A percentile compares a stretch with the other conserved stretches of the same genome.
Evolutionary conservation across 2,888 invertebrate species (phyloP).

Genomic region (Polydesmus complanatus): DNA sequence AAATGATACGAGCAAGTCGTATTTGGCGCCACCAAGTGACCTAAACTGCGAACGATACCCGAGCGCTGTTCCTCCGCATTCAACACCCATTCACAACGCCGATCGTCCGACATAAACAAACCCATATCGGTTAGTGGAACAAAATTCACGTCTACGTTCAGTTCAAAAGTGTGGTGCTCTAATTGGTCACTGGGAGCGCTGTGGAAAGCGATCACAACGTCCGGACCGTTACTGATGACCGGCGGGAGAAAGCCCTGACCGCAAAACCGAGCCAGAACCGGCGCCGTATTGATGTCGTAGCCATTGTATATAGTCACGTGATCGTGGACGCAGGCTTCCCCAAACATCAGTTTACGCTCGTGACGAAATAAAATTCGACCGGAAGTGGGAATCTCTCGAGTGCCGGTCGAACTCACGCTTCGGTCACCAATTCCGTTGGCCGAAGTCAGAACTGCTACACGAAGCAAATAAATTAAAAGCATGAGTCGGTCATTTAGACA

Average conservation of each 20-base stretch:
- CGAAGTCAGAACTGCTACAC: neutral
- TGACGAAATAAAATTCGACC: slow-evolving; percentile 13
- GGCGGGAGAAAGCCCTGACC: slow-evolving; percentile 69
- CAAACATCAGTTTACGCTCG: slow-evolving; percentile 17
- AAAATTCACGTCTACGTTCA: slow-evolving; percentile 69
- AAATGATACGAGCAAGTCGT: slow-evolving; percentile 69
- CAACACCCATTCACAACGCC: slow-evolving; percentile 53
- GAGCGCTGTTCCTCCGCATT: slow-evolving; percentile 59
- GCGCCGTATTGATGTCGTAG: slow-evolving; percentile 52
- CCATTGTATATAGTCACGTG: slow-evolving; percentile 71
- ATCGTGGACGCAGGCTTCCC: slow-evolving; percentile 41
- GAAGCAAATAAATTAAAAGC: too few species aligned
- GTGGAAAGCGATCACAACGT: slow-evolving; percentile 64
- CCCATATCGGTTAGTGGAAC: slow-evolving; percentile 34
- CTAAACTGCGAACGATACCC: slow-evolving; percentile 57
- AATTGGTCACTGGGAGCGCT: slow-evolving; percentile 69
- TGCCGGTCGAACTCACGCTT: neutral
- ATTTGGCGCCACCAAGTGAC: slow-evolving; percentile 64
- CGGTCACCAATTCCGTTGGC: slow-evolving; percentile 17
- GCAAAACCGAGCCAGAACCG: slow-evolving; percentile 60
- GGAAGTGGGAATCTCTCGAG: slow-evolving; percentile 7
- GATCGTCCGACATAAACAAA: slow-evolving; percentile 20
- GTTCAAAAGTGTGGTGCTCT: slow-evolving; percentile 64
- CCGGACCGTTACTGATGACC: slow-evolving; percentile 59
- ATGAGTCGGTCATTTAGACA: too few species aligned